Conservation (phyloP, 2,888 invertebrate species). For the Phragmatobia fuliginosa region DNA sequence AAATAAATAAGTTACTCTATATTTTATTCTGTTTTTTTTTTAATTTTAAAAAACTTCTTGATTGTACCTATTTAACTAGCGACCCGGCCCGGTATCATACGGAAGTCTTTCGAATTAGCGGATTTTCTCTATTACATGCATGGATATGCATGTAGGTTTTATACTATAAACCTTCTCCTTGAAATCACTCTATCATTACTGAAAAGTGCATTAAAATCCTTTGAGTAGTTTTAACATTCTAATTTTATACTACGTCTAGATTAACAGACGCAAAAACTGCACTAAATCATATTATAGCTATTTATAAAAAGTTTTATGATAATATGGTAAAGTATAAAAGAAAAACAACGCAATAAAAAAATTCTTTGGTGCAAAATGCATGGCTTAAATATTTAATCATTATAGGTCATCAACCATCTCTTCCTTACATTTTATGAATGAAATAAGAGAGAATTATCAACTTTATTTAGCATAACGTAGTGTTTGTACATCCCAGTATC, state of each 20-base stretch:
- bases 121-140: too few species aligned
- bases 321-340: neutral
- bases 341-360: neutral
- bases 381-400: neutral
- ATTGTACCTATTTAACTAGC: neutral
- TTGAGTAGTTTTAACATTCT: too few species aligned
- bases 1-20: too few species aligned
- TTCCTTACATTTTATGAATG: slow-evolving; percentile 33
- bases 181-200: too few species aligned
- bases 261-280: neutral
- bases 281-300: neutral
- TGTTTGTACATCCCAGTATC: slow-evolving; percentile 15
- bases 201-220: too few species aligned
- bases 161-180: too few species aligned
- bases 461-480: slow-evolving; percentile 39
- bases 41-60: neutral
- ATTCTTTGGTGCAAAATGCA: neutral
- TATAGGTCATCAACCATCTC: slow-evolving; percentile 8
- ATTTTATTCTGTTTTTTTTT: too few species aligned
- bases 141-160: too few species aligned
- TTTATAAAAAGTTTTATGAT: neutral
- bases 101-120: too few species aligned
- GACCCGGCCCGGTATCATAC: too few species aligned
- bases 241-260: too few species aligned
- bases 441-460: slow-evolving; percentile 28